Conservation (phyloP, 2,113 vertebrate species). For the Apaloderma vittatum region DNA sequence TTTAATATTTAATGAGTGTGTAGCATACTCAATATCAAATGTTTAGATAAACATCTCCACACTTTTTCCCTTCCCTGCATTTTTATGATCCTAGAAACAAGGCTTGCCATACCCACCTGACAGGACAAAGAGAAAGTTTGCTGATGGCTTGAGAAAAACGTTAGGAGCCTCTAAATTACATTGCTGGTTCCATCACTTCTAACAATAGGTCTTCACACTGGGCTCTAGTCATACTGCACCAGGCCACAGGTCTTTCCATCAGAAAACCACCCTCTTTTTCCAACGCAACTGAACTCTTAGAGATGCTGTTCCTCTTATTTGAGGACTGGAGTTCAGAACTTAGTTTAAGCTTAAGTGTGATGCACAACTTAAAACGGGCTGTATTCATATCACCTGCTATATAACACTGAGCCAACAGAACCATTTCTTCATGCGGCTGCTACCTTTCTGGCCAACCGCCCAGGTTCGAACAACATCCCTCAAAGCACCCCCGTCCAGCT, state of each 20-base stretch:
- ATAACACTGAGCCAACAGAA: background rate
- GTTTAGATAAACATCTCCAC: background rate
- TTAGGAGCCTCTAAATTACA: background rate
- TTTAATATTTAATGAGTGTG: slow-evolving; percentile 49
- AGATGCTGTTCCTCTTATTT: background rate
- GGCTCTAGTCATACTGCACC: background rate
- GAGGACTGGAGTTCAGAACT: background rate
- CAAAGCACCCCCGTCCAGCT: rapidly evolving
- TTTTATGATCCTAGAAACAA: background rate
- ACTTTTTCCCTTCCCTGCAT: rapidly evolving
- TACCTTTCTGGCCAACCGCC: background rate
- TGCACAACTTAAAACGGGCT: background rate
- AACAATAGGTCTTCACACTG: background rate
- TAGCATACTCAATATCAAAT: slow-evolving; percentile 15
- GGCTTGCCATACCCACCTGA: background rate
- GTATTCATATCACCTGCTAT: background rate
- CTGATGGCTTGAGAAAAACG: background rate
- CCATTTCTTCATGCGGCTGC: background rate
- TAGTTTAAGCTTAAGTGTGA: background rate
- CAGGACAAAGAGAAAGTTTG: background rate
- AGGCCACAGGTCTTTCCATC: background rate
- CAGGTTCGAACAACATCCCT: background rate
- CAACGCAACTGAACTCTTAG: background rate
- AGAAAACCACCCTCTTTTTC: background rate
- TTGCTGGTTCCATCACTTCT: background rate